Conservation (phyloP, 2,888 invertebrate genomes). For the Lycaena phlaeas region DNA sequence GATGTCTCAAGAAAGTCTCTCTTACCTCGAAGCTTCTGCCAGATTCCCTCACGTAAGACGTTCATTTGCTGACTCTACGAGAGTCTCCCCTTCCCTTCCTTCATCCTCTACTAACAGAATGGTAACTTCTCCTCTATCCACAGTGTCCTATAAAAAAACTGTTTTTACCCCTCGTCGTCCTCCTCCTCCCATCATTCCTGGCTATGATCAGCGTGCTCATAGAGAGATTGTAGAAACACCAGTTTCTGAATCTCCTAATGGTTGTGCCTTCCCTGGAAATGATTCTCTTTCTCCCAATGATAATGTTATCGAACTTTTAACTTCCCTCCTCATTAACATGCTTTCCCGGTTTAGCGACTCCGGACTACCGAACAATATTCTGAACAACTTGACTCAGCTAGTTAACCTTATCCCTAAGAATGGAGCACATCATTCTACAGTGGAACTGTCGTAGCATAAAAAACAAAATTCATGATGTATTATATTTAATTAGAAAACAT, state of each 20-base stretch:
- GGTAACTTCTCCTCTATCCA: no score
- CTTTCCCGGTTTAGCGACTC: neutral
- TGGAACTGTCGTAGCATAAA: conserved; percentile 9
- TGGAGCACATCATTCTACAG: conserved; percentile 8
- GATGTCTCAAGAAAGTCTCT: conserved; percentile 16
- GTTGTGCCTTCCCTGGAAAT: neutral
- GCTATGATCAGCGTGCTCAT: no score
- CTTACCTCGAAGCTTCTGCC: neutral
- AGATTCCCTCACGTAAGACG: no score
- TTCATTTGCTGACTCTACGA: no score
- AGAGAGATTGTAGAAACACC: neutral
- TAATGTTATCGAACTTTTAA: neutral
- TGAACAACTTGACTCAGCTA: neutral
- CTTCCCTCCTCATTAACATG: neutral
- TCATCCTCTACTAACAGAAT: no score
- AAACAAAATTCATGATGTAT: conserved; percentile 9
- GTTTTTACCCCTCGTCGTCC: no score
- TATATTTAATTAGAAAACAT: no score
- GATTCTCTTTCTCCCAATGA: neutral
- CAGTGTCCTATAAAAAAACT: no score
- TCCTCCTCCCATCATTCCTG: no score
- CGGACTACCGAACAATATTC: neutral
- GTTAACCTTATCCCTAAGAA: conserved; percentile 4
- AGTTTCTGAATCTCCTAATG: neutral
- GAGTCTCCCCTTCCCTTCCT: no score